phyloP scores from a whole-genome alignment of 2,888 invertebrate genomes.

The Pecten maximus region DNA sequence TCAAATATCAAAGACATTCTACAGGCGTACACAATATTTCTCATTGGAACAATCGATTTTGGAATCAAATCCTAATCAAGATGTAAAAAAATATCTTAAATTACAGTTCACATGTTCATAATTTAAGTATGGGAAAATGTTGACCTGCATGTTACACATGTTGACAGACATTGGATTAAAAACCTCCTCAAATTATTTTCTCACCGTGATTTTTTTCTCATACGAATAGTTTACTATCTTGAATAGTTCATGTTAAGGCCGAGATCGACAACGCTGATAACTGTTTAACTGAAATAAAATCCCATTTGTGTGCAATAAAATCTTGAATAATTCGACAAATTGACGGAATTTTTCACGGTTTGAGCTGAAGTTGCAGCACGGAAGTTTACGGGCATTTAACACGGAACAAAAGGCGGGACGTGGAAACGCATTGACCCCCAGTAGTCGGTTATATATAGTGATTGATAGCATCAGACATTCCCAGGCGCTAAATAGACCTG shows the following conservation, averaged over 20 bases:
- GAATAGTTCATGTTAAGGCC: conserved; percentile 1
- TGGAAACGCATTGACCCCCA: not conserved
- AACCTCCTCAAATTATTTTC: not conserved
- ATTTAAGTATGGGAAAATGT: not conserved
- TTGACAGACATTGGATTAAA: not conserved
- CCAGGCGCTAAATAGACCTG: not conserved
- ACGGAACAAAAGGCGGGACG: not conserved
- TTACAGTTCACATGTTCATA: conserved; percentile 20
- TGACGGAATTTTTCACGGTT: not conserved
- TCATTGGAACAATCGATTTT: not conserved
- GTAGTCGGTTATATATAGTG: not conserved
- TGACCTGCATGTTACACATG: not conserved
- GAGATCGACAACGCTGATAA: not conserved
- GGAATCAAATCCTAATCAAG: not conserved
- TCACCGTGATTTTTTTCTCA: conserved; percentile 26
- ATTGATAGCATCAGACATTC: not conserved
- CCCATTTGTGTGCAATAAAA: conserved; percentile 25
- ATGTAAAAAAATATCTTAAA: not conserved
- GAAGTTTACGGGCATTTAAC: conserved; percentile 12
- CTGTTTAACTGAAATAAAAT: conserved; percentile 18
- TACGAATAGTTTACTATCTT: conserved; percentile 4
- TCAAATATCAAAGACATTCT: not conserved
- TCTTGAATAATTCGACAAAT: conserved; percentile 16
- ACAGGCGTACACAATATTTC: not conserved
- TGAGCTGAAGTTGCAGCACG: not conserved